These are phyloP conservation scores for Carcharodon carcharias DNA, from an alignment of 2,797 vertebrate genomes.

Conservation along the genomic window DNA sequence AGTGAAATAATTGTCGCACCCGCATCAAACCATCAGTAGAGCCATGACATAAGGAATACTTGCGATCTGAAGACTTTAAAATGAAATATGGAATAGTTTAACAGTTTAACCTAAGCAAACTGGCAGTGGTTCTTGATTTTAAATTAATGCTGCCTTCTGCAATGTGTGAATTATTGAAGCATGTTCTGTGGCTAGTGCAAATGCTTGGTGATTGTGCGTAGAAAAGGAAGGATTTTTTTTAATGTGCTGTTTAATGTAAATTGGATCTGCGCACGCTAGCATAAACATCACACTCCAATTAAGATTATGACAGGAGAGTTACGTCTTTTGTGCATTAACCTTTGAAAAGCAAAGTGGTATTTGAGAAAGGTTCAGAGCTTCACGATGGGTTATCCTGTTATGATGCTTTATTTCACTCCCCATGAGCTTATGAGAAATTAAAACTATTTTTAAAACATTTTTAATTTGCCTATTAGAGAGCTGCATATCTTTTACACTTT, in stretches of 20 bases:
- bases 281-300: background rate
- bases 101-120: background rate
- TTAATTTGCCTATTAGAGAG: background rate
- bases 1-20: background rate
- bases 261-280: background rate
- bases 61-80: background rate
- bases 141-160: background rate
- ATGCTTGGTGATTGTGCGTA: background rate
- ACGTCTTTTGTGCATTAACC: background rate
- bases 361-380: background rate
- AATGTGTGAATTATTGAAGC: background rate
- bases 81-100: background rate
- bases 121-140: background rate
- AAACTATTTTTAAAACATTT: background rate
- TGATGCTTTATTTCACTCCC: background rate
- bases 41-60: background rate
- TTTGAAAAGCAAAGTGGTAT: background rate
- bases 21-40: background rate
- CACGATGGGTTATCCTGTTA: background rate
- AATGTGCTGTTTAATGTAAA: background rate
- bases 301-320: background rate
- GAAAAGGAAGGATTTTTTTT: background rate
- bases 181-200: background rate
- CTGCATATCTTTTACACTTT: background rate
- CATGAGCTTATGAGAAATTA: background rate